These are phyloP conservation scores for Zygothrica quintamaculata DNA, from an alignment of 2,888 invertebrate genomes.

Conservation along the genomic window DNA sequence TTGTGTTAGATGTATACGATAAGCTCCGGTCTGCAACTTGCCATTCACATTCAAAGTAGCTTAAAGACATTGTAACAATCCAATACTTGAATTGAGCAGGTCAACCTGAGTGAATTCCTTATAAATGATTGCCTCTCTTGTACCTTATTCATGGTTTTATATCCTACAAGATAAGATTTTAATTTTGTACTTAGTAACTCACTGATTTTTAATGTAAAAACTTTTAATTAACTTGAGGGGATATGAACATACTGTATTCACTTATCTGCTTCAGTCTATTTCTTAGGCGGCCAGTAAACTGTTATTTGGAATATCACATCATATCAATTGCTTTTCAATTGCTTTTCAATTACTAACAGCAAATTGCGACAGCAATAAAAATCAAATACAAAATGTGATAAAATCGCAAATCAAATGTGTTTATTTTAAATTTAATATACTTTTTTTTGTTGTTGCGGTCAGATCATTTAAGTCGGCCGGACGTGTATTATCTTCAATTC, in stretches of 20 bases:
- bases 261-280: not conserved
- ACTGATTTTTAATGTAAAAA: conserved; percentile 46
- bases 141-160: conserved; percentile 45
- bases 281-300: conserved; percentile 12
- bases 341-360: conserved; percentile 59
- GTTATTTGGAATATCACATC: conserved; percentile 42
- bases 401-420: conserved; percentile 55
- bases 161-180: conserved; percentile 61
- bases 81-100: conserved; percentile 37
- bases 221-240: conserved; percentile 53
- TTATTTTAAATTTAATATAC: conserved; percentile 1
- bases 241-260: not conserved
- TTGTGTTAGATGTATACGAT: conserved; percentile 20
- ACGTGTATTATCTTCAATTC: too few relatives aligned
- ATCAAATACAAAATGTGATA: conserved; percentile 55
- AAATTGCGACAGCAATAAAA: conserved; percentile 57
- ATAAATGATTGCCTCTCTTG: conserved; percentile 18
- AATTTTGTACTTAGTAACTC: conserved; percentile 23
- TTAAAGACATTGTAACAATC: conserved; percentile 47
- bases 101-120: conserved; percentile 32
- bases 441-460: conserved; percentile 46
- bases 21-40: conserved; percentile 43
- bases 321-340: conserved; percentile 60
- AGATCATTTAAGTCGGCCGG: conserved; percentile 32
- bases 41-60: conserved; percentile 54